Conservation (phyloP, 2,888 invertebrate genomes). For the Cantharis flavilabris region DNA sequence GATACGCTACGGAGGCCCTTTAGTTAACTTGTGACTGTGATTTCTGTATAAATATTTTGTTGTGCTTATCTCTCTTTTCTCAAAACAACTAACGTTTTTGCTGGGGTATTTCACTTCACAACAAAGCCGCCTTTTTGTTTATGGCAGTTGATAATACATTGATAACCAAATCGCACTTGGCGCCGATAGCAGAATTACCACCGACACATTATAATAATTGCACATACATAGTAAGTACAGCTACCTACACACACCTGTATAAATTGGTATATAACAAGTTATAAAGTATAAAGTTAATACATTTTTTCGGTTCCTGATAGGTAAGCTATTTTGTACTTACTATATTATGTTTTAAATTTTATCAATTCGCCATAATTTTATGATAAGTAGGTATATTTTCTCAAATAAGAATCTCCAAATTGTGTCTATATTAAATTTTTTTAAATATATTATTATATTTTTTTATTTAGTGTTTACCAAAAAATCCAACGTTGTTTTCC, state of each 20-base stretch:
- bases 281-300: too few relatives aligned
- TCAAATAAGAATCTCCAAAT: too few relatives aligned
- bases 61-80: slow-evolving; percentile 27
- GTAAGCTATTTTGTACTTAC: too few relatives aligned
- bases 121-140: slow-evolving; percentile 25
- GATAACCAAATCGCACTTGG: slow-evolving; percentile 11
- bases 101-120: slow-evolving; percentile 22
- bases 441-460: too few relatives aligned
- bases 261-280: not conserved
- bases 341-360: too few relatives aligned
- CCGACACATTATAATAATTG: not conserved
- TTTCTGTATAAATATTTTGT: slow-evolving; percentile 11
- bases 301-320: too few relatives aligned
- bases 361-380: too few relatives aligned
- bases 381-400: too few relatives aligned
- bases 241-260: not conserved
- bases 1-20: slow-evolving; percentile 4
- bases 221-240: not conserved
- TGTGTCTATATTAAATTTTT: too few relatives aligned
- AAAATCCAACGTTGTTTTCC: not conserved
- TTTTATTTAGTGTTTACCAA: not conserved
- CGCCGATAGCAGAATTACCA: not conserved
- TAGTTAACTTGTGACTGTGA: slow-evolving; percentile 19
- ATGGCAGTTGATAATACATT: slow-evolving; percentile 27
- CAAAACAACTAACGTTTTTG: slow-evolving; percentile 15